These are phyloP conservation scores for Benthosema pterotum DNA, from an alignment of 2,797 vertebrate species.

Conservation along the genomic window DNA sequence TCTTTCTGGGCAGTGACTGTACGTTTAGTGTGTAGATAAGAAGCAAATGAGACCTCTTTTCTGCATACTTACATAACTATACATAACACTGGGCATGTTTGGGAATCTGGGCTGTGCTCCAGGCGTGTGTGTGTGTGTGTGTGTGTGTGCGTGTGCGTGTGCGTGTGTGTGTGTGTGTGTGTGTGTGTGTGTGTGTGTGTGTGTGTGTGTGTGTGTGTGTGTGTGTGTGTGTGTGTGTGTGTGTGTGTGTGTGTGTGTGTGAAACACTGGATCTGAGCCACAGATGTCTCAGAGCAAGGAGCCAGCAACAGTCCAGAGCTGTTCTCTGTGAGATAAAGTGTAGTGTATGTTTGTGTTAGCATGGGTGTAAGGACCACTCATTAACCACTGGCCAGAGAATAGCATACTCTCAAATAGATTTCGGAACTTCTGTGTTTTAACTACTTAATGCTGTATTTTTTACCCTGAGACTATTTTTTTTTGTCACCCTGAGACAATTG, in stretches of 20 bases:
- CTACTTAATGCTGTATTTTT: too few relatives aligned
- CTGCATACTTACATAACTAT: slow-evolving; percentile 66
- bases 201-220: too few relatives aligned
- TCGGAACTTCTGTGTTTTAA: slow-evolving; percentile 16
- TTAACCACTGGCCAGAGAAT: slow-evolving; percentile 37
- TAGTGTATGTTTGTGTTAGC: slow-evolving; percentile 22
- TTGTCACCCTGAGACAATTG: too few relatives aligned
- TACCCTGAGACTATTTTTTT: too few relatives aligned
- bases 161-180: slow-evolving; percentile 15
- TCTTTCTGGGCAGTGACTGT: slow-evolving; percentile 38
- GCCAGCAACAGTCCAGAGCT: slow-evolving; percentile 24
- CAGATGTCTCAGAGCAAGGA: slow-evolving; percentile 50
- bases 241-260: not conserved
- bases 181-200: too few relatives aligned
- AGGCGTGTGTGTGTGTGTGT: slow-evolving; percentile 40
- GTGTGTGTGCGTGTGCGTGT: slow-evolving; percentile 28
- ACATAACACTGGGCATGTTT: slow-evolving; percentile 64
- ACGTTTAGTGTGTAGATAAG: slow-evolving; percentile 57
- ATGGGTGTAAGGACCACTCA: slow-evolving; percentile 13
- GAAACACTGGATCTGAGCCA: slow-evolving; percentile 57
- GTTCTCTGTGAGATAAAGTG: not conserved
- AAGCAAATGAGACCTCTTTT: slow-evolving; percentile 60
- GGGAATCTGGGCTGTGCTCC: slow-evolving; percentile 63
- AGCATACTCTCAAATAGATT: slow-evolving; percentile 21
- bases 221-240: too few relatives aligned